A percentile compares a stretch with the other conserved stretches of the same genome.
Conservation (phyloP, 2,797 vertebrate species). For the Paratrypauchen microcephalus region DNA sequence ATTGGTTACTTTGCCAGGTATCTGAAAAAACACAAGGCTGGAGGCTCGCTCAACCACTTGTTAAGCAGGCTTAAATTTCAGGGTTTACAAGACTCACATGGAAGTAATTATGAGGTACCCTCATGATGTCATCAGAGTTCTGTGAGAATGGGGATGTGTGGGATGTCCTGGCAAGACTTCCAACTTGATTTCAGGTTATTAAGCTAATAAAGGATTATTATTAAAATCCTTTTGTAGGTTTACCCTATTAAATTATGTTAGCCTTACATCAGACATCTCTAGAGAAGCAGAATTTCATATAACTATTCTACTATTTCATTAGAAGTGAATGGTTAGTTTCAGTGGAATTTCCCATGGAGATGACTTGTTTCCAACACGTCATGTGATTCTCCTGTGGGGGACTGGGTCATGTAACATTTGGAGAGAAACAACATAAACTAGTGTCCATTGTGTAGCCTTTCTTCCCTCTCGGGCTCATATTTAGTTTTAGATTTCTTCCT, state of each 20-base stretch:
- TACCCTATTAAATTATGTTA: background rate
- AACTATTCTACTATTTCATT: background rate
- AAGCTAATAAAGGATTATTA: conserved; percentile 20
- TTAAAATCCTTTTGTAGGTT: background rate
- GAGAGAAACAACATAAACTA: no score
- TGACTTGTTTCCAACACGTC: background rate
- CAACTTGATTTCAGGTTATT: conserved; percentile 25
- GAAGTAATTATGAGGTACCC: conserved; percentile 45
- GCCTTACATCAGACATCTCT: background rate
- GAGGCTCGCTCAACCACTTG: conserved; percentile 16
- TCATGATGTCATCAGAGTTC: conserved; percentile 14
- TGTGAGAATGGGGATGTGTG: background rate
- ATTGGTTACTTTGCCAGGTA: conserved; percentile 17
- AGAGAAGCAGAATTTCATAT: background rate
- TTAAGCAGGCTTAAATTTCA: conserved; percentile 32
- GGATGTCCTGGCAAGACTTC: conserved; percentile 26
- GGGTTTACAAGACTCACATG: conserved; percentile 30
- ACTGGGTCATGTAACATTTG: background rate
- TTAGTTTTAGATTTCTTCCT: no score
- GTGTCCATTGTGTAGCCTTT: no score
- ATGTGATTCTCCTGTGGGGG: background rate
- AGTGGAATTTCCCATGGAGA: background rate
- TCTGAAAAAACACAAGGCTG: background rate
- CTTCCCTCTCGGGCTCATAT: no score
- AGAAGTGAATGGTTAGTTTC: background rate